These are phyloP conservation scores for Philhelius pedissequus DNA, from an alignment of 2,888 invertebrate species.

Conservation along the genomic window DNA sequence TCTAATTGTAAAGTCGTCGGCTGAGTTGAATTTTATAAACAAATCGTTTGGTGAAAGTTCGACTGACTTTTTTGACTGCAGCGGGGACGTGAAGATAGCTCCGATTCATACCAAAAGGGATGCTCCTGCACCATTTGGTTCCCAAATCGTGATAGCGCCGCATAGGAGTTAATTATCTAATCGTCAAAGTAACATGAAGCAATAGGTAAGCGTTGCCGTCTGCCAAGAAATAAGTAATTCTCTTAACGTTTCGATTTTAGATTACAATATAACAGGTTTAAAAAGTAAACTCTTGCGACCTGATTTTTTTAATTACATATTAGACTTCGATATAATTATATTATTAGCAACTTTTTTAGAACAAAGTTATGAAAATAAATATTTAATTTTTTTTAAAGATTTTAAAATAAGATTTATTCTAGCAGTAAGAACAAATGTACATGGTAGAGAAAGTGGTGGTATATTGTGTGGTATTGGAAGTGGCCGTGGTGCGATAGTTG, in stretches of 20 bases:
- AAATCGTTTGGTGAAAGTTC: not conserved
- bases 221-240: not conserved
- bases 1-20: not conserved
- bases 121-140: not conserved
- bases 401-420: not conserved
- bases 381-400: not conserved
- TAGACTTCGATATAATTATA: not conserved
- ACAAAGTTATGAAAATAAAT: not conserved
- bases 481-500: too few relatives aligned
- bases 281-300: too few relatives aligned
- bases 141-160: not conserved
- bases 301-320: not conserved
- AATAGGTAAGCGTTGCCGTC: not conserved
- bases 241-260: not conserved
- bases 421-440: not conserved
- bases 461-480: too few relatives aligned
- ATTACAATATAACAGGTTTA: not conserved
- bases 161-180: too few relatives aligned
- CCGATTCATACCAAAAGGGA: not conserved
- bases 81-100: too few relatives aligned
- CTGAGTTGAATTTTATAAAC: not conserved
- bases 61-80: too few relatives aligned
- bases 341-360: too few relatives aligned
- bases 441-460: too few relatives aligned
- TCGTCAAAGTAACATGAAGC: too few relatives aligned